Evolutionary conservation across 2,888 invertebrate genomes (phyloP), one percentile per base, ranked within the genome.

Genomic region (Netelia fuscicornis): DNA sequence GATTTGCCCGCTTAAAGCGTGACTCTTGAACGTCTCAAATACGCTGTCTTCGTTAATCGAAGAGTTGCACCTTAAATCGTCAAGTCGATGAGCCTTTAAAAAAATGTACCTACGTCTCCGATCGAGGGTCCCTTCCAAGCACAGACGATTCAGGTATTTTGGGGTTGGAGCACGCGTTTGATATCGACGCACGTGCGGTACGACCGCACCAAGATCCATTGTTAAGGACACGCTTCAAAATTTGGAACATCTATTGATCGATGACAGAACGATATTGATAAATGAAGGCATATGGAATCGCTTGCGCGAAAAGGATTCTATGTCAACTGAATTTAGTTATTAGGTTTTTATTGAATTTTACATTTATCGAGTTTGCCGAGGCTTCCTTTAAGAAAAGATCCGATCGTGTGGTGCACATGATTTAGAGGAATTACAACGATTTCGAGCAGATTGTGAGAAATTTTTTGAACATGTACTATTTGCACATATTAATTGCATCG

Each of bases 321-420:
- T 37, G 37, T 37, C 37, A 6, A 37, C 1, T 37, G 37, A 37
- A 37, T 37, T 37, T 37, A 37, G 5, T 20, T 20, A 20, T 20
- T 20, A 20, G 20, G 20, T 20, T 20, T 20, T 20, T 20, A 20
- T 20, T 20, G 20, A 20, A 20, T 20, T 20, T 20, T 20, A 20
- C 20, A 20, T 20, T 20, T 20, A 20, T 20, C 20, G 20, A 20
- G 20, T 20, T 20, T 20, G 20, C 20, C 20, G 20, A 0, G 37
- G 37, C 37, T 3, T 37, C 37, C 6, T 37, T 37, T 37, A 37
- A 37, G 37, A 37, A 37, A 37, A 37, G 37, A 37, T 5, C 6
- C 6, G 90, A 92, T 90, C 91, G 91, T 92, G 92, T 87, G 20
- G 20, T 71, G 62, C 81, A 58, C 44, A 42, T 74, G 67, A 37